Evolutionary conservation across 1,140 invertebrate genomes (phyloP), one percentile per base, ranked within the genome.

Genomic region (Bombus pyrosoma): DNA sequence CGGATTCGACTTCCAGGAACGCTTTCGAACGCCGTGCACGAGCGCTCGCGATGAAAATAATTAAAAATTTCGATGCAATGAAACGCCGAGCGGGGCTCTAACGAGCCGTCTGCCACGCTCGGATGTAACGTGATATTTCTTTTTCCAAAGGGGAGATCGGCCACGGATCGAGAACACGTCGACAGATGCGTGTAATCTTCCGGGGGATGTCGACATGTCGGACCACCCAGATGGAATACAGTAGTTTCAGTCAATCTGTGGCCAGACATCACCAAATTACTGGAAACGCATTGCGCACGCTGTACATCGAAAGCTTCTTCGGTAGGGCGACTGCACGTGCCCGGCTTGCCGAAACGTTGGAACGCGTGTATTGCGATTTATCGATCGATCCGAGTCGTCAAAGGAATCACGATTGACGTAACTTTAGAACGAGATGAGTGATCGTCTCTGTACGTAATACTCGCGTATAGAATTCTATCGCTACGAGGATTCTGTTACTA

Each of bases 171-270:
- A 83, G 75, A 89, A 86, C 87, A 47, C 59, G 83, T 73, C 83
- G 76, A 89, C 87, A 86, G 84, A 86, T 89, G 88, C 75, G 75
- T 64, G 83, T 89, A 76, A 89, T 88, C 78, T 87, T 81, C 25
- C 71, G 74, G 62, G 74, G 62, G 75, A 78, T 41, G 53, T 39
- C 62, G 66, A 39, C 74, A 57, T n/a, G n/a, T n/a, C 37, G 86
- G 83, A 89, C 88, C 87, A 89, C 88, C 87, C 88, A 89, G 83
- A 83, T 78, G 47, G 43, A 32, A 37, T 39, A 43, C 37, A 85
- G 87, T 82, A 62, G 87, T 81, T n/a, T n/a, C 18, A 39, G n/a
- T 88, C 77, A 8, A 34, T 34, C 68, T 76, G 79, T 66, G 72
- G 34, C 59, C 79, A 80, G 83, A 71, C 68, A n/a, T 32, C 8